Base-by-base conservation (phyloP, 2,113 vertebrate genomes). In the Hyperopisus bebe region DNA sequence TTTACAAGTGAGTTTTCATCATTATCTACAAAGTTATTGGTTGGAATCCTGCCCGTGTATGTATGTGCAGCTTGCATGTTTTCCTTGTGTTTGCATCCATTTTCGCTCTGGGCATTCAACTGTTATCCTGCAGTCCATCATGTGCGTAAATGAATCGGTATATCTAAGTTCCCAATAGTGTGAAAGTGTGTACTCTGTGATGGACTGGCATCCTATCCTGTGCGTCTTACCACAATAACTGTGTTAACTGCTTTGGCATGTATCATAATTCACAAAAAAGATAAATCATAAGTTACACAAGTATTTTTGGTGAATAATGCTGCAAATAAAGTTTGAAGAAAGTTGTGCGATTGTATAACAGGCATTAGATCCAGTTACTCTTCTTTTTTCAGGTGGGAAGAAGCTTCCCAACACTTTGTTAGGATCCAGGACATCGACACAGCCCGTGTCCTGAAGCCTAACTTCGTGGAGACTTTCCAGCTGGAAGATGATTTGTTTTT, bases 351-450 rank as follows among this genome's bases (percentile, higher is more conserved):
- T 77, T 77, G 10, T 77, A 39, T 77, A 39, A 77, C 70, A 39
- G 31, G 11, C 46, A 21, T 47, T 48, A 47, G 46, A 50, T 31
- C 42, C 10, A 13, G 4, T 86, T 50, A 31, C 35, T 50, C 47
- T 86, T 47, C 24, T 48, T 85, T 85, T 48, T 3, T 10, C 83
- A 86, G 83, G 90, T 96, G 97, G 55, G 98, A 99, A 94, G 95
- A 94, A 91, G 97, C 97, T 70, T 97, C 98, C 91, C 97, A 98
- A 94, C 98, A 98, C 92, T 99, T 99, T 94, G 98, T 99, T 95
- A 99, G 99, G 95, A 99, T 99, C 94, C 98, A 99, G 94, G 98
- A 99, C 94, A 99, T 99, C 39, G 98, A 99, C 94, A 98, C 98
- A 91, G 95, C 98, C 94, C 99, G 98, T 95, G 99, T 99, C 88